These are phyloP conservation scores for Pilophorus perplexus DNA, from an alignment of 2,888 invertebrate species.

Conservation along the genomic window DNA sequence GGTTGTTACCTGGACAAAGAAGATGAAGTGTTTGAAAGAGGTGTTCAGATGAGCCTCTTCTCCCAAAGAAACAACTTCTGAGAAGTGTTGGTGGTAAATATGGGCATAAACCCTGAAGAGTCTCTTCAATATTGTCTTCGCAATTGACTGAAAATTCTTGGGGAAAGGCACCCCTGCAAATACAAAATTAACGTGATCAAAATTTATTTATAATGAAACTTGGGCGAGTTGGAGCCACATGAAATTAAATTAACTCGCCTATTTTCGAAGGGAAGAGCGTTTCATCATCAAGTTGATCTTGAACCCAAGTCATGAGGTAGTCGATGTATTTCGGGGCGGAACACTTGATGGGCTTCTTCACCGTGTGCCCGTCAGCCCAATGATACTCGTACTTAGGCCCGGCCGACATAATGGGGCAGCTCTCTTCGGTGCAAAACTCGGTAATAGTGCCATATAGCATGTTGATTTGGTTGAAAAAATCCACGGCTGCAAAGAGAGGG, in stretches of 20 bases:
- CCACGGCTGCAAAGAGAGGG: slow-evolving; percentile 73
- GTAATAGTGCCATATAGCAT: slow-evolving; percentile 99
- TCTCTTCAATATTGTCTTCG: slow-evolving; percentile 96
- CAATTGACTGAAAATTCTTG: slow-evolving; percentile 93
- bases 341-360: slow-evolving; percentile 98
- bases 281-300: slow-evolving; percentile 98
- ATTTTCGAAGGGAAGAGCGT: slow-evolving; percentile 98
- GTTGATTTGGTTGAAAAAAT: slow-evolving; percentile 99
- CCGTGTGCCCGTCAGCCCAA: slow-evolving; percentile 98
- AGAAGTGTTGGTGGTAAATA: slow-evolving; percentile 99
- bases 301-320: slow-evolving; percentile 99
- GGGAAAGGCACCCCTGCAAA: slow-evolving; percentile 90
- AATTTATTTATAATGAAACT: not conserved
- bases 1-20: slow-evolving; percentile 86
- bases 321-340: slow-evolving; percentile 99
- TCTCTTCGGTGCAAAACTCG: slow-evolving; percentile 98
- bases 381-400: slow-evolving; percentile 99
- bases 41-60: slow-evolving; percentile 99
- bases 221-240: no score
- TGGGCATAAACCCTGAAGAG: slow-evolving; percentile 99
- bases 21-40: slow-evolving; percentile 99
- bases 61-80: slow-evolving; percentile 93
- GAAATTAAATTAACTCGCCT: slow-evolving; percentile 56
- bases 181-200: slow-evolving; percentile 16
- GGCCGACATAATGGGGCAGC: slow-evolving; percentile 97